These are phyloP conservation scores for Helobdella robusta DNA, from an alignment of 2,888 invertebrate species.

Conservation along the genomic window DNA sequence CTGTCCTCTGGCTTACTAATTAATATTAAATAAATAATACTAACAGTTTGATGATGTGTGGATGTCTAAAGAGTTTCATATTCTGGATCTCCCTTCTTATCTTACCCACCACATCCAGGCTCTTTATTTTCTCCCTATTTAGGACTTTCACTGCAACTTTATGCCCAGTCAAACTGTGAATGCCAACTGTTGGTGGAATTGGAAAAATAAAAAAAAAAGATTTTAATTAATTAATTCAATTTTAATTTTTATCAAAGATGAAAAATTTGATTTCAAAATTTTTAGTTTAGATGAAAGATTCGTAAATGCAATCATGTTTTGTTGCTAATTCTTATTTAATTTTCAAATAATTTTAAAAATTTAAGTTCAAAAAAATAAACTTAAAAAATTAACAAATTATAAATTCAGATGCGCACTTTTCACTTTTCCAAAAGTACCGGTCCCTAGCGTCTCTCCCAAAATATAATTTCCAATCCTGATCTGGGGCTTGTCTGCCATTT, in stretches of 20 bases:
- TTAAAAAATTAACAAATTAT: background rate
- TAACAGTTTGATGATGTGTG: constrained; percentile 96
- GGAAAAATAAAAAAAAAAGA: background rate
- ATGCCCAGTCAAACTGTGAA: constrained; percentile 91
- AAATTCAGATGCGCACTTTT: constrained; percentile 54
- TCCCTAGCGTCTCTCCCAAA: constrained; percentile 81
- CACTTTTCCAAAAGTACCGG: constrained; percentile 98
- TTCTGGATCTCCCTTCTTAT: constrained; percentile 97
- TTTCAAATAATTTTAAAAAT: background rate
- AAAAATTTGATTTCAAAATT: too few species aligned
- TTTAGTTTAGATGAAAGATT: too few species aligned
- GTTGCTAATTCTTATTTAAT: background rate
- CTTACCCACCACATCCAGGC: constrained; percentile 96
- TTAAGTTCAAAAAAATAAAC: background rate
- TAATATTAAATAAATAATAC: constrained; percentile 30
- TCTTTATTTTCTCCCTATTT: constrained; percentile 96
- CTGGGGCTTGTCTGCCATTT: constrained; percentile 34
- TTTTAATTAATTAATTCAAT: background rate
- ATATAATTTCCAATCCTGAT: constrained; percentile 95
- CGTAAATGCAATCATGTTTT: background rate
- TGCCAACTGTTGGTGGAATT: constrained; percentile 71
- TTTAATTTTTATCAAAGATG: background rate
- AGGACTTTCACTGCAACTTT: constrained; percentile 97
- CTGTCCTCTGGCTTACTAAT: background rate
- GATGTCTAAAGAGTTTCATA: constrained; percentile 95